Percentiles rank a stretch among this genome's conserved stretches.
Conservation (phyloP, 2,113 vertebrate species). For the Chauna torquata region DNA sequence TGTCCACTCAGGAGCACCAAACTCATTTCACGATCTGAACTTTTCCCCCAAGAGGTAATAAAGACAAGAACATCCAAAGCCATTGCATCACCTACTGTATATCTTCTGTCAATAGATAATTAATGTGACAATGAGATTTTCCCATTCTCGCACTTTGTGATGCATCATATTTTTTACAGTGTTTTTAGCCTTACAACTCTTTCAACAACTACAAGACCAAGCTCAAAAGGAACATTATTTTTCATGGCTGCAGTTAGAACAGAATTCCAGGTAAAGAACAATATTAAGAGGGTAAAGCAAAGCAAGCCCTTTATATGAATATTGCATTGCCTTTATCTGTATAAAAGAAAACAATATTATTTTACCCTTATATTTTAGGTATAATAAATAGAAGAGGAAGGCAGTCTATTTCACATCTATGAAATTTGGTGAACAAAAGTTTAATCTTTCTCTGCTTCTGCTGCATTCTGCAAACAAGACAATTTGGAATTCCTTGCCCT, state of each 20-base stretch:
- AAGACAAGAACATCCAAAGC: constrained; percentile 46
- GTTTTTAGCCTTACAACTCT: neutral
- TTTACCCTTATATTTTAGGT: neutral
- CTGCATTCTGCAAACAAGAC: neutral
- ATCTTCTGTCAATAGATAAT: constrained; percentile 66
- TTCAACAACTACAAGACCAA: neutral
- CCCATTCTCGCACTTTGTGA: neutral
- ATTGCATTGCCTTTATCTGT: neutral
- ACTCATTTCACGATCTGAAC: constrained; percentile 52
- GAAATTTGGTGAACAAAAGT: neutral
- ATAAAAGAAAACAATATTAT: neutral
- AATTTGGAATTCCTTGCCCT: neutral
- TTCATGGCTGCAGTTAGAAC: neutral
- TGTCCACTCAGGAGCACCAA: constrained; percentile 43
- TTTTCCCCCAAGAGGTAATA: constrained; percentile 55
- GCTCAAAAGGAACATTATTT: neutral
- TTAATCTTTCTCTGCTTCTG: neutral
- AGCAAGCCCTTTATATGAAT: neutral
- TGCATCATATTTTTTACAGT: neutral
- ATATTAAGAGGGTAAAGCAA: neutral
- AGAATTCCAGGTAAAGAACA: neutral
- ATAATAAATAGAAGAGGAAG: neutral
- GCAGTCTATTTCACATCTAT: neutral
- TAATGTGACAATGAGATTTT: constrained; percentile 55
- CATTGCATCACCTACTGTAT: constrained; percentile 49